These are phyloP conservation scores for Zapus hudsonius DNA, from an alignment of 2,113 vertebrate species.

Conservation along the genomic window DNA sequence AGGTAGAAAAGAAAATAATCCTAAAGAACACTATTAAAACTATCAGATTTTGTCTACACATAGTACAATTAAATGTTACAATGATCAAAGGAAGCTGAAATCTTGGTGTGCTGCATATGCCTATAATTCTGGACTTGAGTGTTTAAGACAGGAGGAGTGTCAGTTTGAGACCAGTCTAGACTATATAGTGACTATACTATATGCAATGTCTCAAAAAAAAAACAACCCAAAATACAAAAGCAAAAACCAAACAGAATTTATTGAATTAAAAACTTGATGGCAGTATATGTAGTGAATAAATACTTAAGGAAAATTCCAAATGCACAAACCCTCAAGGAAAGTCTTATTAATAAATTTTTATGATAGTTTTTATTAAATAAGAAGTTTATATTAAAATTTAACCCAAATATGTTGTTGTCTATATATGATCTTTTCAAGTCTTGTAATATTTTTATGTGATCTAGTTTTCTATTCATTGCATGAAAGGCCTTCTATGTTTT, in stretches of 20 bases:
- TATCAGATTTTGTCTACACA: neutral
- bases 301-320: slow-evolving; percentile 20
- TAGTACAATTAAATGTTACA: neutral
- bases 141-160: too few species aligned
- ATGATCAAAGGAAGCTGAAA: neutral
- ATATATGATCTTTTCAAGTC: neutral
- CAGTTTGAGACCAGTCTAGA: too few species aligned
- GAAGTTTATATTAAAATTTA: neutral
- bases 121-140: neutral
- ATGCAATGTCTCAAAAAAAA: too few species aligned
- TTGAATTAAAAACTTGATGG: neutral
- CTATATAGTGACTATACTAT: too few species aligned
- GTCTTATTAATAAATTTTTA: neutral
- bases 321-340: neutral
- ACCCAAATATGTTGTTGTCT: neutral
- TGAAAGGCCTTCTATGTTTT: fast-evolving
- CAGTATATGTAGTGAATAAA: neutral
- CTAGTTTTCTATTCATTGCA: neutral
- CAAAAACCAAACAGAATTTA: neutral
- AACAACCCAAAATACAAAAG: neutral
- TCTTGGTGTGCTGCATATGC: neutral
- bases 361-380: neutral
- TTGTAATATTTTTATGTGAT: neutral
- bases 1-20: neutral
- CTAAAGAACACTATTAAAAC: neutral